Percentiles rank a stretch among this genome's conserved stretches.
phyloP scores from a whole-genome alignment of 2,888 invertebrate species.

The Neoaliturus tenellus region DNA sequence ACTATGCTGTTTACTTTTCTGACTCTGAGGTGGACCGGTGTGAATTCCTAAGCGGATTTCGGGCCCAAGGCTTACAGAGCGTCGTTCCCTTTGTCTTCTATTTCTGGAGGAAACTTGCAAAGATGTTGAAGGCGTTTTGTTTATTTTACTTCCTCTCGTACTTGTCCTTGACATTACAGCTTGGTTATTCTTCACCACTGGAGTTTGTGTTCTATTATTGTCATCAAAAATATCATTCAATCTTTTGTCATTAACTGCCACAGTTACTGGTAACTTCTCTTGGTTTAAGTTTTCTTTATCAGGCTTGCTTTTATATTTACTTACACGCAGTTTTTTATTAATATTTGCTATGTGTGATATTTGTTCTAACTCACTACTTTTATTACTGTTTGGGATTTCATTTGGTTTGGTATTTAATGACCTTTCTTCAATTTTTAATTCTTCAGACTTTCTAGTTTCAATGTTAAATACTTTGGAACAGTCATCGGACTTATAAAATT shows the following conservation, averaged over 20 bases:
- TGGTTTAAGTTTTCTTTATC: neutral
- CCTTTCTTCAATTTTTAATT: neutral
- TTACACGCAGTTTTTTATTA: constrained; percentile 22
- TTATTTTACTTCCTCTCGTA: neutral
- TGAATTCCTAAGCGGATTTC: neutral
- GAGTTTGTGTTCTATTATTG: neutral
- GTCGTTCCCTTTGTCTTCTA: neutral
- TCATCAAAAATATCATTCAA: neutral
- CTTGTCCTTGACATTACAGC: neutral
- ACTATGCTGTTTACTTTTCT: neutral
- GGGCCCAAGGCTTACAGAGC: neutral
- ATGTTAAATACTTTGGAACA: neutral
- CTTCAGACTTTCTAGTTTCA: neutral
- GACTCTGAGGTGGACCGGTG: neutral
- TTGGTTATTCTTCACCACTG: neutral
- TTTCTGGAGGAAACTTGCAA: neutral
- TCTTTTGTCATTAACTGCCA: neutral
- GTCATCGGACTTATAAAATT: neutral
- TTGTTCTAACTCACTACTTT: constrained; percentile 1
- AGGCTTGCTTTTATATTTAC: neutral
- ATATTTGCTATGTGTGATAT: constrained; percentile 15
- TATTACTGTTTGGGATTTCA: neutral
- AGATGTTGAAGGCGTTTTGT: neutral
- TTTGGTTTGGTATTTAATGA: neutral
- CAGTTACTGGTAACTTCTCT: neutral